Conservation (phyloP, 2,113 vertebrate genomes). For the Periophthalmodon schlosseri region DNA sequence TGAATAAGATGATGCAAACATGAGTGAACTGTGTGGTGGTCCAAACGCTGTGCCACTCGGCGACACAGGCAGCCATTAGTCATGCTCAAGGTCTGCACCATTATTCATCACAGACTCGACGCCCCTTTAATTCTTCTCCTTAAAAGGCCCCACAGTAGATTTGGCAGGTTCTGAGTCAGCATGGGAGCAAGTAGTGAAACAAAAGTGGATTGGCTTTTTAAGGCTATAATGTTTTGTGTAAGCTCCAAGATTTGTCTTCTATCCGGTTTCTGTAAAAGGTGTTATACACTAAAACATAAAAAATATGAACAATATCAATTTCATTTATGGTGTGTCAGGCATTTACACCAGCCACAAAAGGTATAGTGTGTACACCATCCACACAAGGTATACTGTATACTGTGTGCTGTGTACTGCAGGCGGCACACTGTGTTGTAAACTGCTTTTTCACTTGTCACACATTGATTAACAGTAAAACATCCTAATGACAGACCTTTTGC, state of each 20-base stretch:
- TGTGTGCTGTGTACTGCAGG: not conserved
- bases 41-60: slow-evolving; percentile 18
- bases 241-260: slow-evolving; percentile 50
- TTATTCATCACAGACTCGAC: slow-evolving; percentile 48
- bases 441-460: not conserved
- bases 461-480: not conserved
- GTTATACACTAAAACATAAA: slow-evolving; percentile 44
- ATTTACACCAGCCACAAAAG: slow-evolving; percentile 7
- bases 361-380: slow-evolving; percentile 21
- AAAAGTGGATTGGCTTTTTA: slow-evolving; percentile 51
- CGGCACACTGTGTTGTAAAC: slow-evolving; percentile 10
- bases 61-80: slow-evolving; percentile 39
- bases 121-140: slow-evolving; percentile 31
- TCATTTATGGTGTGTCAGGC: slow-evolving; percentile 39
- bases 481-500: slow-evolving; percentile 1
- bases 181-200: slow-evolving; percentile 62
- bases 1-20: slow-evolving; percentile 17
- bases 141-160: slow-evolving; percentile 63
- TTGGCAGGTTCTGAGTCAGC: slow-evolving; percentile 67
- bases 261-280: slow-evolving; percentile 57
- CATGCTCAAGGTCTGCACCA: slow-evolving; percentile 38
- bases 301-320: slow-evolving; percentile 57
- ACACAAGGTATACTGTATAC: not conserved
- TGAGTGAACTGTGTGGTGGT: not conserved
- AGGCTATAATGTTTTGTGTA: slow-evolving; percentile 38